phyloP scores from a whole-genome alignment of 2,113 vertebrate species.

The Paracanthobrama guichenoti region DNA sequence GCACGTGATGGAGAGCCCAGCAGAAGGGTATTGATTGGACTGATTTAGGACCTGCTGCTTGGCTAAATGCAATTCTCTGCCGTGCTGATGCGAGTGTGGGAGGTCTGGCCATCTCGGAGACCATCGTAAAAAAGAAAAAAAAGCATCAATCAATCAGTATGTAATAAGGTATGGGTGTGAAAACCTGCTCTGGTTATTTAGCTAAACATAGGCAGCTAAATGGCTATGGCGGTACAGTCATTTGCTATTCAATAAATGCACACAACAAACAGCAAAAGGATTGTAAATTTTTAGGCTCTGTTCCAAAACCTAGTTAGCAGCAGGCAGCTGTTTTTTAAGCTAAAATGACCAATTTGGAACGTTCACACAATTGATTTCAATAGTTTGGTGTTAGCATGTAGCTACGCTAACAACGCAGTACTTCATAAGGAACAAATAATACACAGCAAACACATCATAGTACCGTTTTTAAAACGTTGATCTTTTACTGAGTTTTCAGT shows the following conservation, averaged over 20 bases:
- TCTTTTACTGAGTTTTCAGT: not conserved
- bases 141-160: constrained; percentile 53
- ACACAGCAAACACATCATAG: not conserved
- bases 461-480: not conserved
- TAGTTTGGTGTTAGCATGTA: not conserved
- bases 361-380: not conserved
- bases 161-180: constrained; percentile 54
- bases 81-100: constrained; percentile 54
- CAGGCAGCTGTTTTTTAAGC: not conserved
- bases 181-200: constrained; percentile 55
- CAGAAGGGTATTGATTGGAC: constrained; percentile 70
- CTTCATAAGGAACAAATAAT: not conserved
- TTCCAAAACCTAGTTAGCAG: constrained; percentile 6
- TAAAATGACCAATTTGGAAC: not conserved
- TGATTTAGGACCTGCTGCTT: constrained; percentile 73
- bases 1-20: constrained; percentile 68
- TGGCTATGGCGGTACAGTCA: constrained; percentile 20
- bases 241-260: constrained; percentile 35
- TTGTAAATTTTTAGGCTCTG: not conserved
- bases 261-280: constrained; percentile 9
- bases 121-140: constrained; percentile 48
- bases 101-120: constrained; percentile 60
- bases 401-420: not conserved
- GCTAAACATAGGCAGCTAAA: constrained; percentile 39
- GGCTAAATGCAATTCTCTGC: constrained; percentile 66